These are phyloP conservation scores for Glossophaga mutica DNA, from an alignment of 2,797 vertebrate genomes.

Conservation along the genomic window DNA sequence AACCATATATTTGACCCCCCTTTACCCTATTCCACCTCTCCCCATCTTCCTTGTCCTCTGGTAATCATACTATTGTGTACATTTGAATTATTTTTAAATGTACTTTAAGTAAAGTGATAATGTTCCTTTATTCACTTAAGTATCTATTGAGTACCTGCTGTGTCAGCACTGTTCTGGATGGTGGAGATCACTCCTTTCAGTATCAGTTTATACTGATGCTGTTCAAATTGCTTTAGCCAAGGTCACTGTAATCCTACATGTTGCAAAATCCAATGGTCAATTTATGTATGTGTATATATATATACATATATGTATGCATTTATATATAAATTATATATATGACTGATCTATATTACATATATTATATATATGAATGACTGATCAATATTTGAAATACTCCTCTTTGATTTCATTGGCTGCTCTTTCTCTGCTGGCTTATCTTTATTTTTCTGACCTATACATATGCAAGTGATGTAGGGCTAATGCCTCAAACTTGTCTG, in stretches of 20 bases:
- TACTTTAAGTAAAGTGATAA: background rate
- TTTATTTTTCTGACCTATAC: background rate
- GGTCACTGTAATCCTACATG: background rate
- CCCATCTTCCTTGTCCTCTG: background rate
- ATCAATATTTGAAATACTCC: background rate
- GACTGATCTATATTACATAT: background rate
- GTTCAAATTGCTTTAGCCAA: background rate
- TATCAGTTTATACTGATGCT: background rate
- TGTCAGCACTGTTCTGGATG: background rate
- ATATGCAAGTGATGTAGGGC: background rate
- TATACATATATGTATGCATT: background rate
- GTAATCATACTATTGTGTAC: background rate
- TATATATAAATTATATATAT: background rate
- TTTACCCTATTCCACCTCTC: background rate
- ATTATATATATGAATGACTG: background rate
- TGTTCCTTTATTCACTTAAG: background rate
- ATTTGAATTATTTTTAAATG: background rate
- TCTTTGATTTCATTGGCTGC: background rate
- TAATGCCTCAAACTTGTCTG: background rate
- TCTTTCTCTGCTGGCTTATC: background rate
- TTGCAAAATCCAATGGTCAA: background rate
- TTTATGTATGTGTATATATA: background rate
- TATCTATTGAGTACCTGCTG: background rate
- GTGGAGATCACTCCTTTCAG: background rate
- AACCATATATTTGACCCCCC: background rate